Conservation (phyloP, 2,888 invertebrate species). For the Cephonodes hylas region DNA sequence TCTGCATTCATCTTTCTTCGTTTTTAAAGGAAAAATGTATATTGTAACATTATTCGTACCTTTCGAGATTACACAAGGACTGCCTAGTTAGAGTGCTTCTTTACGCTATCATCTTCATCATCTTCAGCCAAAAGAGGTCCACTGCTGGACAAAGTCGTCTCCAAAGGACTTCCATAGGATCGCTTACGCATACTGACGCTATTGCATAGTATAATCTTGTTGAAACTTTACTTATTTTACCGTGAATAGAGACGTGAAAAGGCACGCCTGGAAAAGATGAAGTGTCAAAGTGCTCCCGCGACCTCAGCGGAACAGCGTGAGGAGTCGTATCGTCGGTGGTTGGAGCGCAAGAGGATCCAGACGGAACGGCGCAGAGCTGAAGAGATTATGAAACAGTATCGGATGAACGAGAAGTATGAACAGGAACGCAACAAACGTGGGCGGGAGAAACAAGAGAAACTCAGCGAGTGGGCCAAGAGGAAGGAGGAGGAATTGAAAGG, state of each 20-base stretch:
- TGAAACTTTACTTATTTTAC: not conserved
- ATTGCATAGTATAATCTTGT: no score
- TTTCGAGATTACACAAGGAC: no score
- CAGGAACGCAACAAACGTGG: conserved; percentile 61
- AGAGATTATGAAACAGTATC: conserved; percentile 61
- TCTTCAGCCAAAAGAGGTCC: no score
- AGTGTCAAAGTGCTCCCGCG: conserved; percentile 39
- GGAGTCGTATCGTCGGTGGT: conserved; percentile 77
- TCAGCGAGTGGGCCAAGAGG: conserved; percentile 79
- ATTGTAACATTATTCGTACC: no score
- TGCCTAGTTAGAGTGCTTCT: no score
- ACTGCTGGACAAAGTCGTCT: no score
- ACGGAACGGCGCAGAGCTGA: conserved; percentile 63
- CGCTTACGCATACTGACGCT: no score
- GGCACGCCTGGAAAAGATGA: conserved; percentile 51
- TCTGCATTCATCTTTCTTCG: no score
- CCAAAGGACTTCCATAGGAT: no score
- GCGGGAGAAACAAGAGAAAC: conserved; percentile 67
- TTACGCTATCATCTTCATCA: no score
- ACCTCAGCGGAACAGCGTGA: conserved; percentile 70
- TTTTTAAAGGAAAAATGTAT: no score
- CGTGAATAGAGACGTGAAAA: conserved; percentile 59
- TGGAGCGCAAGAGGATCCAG: conserved; percentile 72
- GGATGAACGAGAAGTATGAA: conserved; percentile 56
- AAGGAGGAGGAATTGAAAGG: conserved; percentile 82